Conservation (phyloP, 53 echinoderm and acorn worm genomes). For the Holothuria scabra region DNA sequence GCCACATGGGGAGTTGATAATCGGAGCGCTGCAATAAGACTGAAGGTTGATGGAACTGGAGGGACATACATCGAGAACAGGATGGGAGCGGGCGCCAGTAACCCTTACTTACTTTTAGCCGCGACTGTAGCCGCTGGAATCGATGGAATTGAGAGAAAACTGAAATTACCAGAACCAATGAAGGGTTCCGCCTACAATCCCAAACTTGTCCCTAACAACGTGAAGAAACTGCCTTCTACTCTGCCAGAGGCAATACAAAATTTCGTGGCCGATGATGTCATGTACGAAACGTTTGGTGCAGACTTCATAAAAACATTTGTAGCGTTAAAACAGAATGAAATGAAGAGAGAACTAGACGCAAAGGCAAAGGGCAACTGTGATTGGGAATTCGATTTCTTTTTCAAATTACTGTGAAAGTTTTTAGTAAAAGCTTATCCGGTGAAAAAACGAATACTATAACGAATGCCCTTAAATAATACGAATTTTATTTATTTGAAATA, state of each 20-base stretch:
- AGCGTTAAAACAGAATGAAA: constrained; percentile 52
- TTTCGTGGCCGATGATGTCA: constrained; percentile 61
- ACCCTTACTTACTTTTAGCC: constrained; percentile 79
- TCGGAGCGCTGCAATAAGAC: constrained; percentile 55
- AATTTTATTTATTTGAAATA: no score
- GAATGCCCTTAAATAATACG: no score
- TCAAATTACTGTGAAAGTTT: constrained; percentile 42
- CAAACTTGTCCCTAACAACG: constrained; percentile 48
- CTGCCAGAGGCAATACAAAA: constrained; percentile 63
- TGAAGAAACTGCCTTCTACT: constrained; percentile 57
- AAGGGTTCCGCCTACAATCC: constrained; percentile 51
- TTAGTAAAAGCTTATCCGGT: not conserved
- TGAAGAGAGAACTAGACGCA: constrained; percentile 57
- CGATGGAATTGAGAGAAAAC: constrained; percentile 74
- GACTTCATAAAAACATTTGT: constrained; percentile 72
- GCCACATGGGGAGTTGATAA: constrained; percentile 71
- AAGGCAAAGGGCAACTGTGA: constrained; percentile 38
- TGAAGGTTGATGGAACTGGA: constrained; percentile 57
- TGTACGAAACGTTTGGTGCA: constrained; percentile 70
- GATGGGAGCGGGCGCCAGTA: constrained; percentile 67
- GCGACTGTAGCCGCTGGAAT: constrained; percentile 80
- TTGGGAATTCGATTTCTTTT: constrained; percentile 60
- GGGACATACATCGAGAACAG: constrained; percentile 67
- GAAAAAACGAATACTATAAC: no score
- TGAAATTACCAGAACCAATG: constrained; percentile 54